Conservation (phyloP, 2,888 invertebrate species). For the Cerastis rubricosa region DNA sequence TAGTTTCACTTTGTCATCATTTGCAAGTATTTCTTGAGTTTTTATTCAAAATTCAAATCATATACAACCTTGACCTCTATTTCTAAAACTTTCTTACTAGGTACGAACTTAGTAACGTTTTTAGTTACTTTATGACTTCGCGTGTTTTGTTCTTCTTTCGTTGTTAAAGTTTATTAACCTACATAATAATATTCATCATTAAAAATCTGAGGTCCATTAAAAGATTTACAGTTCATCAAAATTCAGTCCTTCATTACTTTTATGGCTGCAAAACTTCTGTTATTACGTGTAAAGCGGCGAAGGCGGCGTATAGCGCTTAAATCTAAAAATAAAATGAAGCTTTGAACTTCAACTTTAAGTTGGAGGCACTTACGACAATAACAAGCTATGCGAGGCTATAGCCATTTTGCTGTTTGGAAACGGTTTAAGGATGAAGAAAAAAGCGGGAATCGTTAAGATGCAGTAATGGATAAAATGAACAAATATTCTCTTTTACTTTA, state of each 20-base stretch:
- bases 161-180: not conserved
- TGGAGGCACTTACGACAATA: constrained; percentile 68
- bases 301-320: constrained; percentile 42
- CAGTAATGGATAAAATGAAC: not conserved
- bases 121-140: constrained; percentile 22
- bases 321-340: constrained; percentile 65
- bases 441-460: constrained; percentile 13
- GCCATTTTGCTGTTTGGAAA: constrained; percentile 50
- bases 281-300: constrained; percentile 50
- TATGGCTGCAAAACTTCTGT: constrained; percentile 49
- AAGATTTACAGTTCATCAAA: constrained; percentile 44
- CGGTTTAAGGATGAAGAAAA: constrained; percentile 25
- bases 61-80: constrained; percentile 9
- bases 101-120: not conserved
- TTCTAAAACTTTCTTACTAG: constrained; percentile 32
- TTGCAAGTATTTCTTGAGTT: constrained; percentile 1
- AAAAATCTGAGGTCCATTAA: constrained; percentile 26
- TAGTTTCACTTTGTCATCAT: constrained; percentile 12
- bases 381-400: constrained; percentile 66
- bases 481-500: not conserved
- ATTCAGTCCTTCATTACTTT: constrained; percentile 40
- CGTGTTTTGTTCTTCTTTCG: constrained; percentile 22
- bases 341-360: constrained; percentile 67
- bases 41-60: constrained; percentile 19
- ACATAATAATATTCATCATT: constrained; percentile 39